Conservation (phyloP, 1,140 invertebrate species). For the Proales similis region DNA sequence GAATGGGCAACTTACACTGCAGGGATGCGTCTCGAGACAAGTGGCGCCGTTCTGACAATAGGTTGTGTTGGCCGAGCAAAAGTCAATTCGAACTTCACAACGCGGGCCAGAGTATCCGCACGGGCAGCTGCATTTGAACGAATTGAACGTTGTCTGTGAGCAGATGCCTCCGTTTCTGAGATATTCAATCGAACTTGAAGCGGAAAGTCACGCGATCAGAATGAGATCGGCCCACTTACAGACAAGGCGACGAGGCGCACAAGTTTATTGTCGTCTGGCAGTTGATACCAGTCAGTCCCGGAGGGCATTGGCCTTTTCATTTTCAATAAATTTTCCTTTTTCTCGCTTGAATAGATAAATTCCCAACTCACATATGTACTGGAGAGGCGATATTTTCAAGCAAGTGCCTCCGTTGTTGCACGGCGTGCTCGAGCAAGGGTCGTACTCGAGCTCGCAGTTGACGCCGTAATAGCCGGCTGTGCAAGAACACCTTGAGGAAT, state of each 20-base stretch:
- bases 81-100: slow-evolving; percentile 31
- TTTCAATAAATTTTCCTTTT: background rate
- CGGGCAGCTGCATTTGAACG: slow-evolving; percentile 39
- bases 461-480: slow-evolving; percentile 38
- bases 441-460: slow-evolving; percentile 38
- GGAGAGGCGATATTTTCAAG: slow-evolving; percentile 1
- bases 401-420: slow-evolving; percentile 32
- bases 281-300: slow-evolving; percentile 35
- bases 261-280: slow-evolving; percentile 39
- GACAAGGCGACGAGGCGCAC: slow-evolving; percentile 38
- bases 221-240: background rate
- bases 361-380: slow-evolving; percentile 7
- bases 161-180: slow-evolving; percentile 42
- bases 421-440: slow-evolving; percentile 29
- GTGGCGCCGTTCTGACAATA: slow-evolving; percentile 56
- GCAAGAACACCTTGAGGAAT: slow-evolving; percentile 38
- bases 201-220: too few relatives aligned
- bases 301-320: background rate
- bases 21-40: slow-evolving; percentile 40
- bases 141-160: slow-evolving; percentile 4
- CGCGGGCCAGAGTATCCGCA: slow-evolving; percentile 38
- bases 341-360: too few relatives aligned
- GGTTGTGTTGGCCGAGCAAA: slow-evolving; percentile 53
- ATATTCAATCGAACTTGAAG: background rate
- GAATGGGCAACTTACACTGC: slow-evolving; percentile 11